Percentiles rank a stretch among this genome's conserved stretches.
Evolutionary conservation across 2,113 vertebrate species (phyloP).

Genomic region (Callocephalon fimbriatum): DNA sequence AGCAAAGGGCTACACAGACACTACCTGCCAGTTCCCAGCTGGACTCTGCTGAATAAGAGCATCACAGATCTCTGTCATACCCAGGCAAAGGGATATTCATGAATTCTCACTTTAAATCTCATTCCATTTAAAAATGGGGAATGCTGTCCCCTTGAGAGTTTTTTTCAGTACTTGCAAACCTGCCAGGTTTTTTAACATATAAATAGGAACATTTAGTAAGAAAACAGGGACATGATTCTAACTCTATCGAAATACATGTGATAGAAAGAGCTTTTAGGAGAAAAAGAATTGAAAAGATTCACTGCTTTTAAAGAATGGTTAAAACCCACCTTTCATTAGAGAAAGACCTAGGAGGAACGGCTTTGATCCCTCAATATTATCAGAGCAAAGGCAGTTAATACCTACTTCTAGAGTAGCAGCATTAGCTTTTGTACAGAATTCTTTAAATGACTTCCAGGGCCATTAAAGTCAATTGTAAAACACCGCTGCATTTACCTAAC

Average conservation of each 20-base stretch:
- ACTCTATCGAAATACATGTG: constrained; percentile 48
- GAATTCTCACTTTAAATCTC: constrained; percentile 60
- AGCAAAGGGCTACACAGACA: background rate
- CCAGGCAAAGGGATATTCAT: constrained; percentile 44
- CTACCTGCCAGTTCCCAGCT: background rate
- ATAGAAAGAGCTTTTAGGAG: constrained; percentile 49
- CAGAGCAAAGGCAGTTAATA: constrained; percentile 47
- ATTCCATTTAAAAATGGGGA: constrained; percentile 53
- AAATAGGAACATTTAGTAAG: constrained; percentile 61
- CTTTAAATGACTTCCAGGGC: constrained; percentile 52
- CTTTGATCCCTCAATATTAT: constrained; percentile 60
- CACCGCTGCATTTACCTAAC: constrained; percentile 10
- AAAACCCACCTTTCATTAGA: constrained; percentile 51
- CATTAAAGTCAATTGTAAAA: constrained; percentile 47
- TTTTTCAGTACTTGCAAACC: constrained; percentile 55
- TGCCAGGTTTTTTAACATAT: constrained; percentile 57
- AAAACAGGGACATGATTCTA: constrained; percentile 60
- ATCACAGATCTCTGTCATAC: constrained; percentile 20
- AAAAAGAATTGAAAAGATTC: constrained; percentile 49
- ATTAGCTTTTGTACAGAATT: constrained; percentile 58
- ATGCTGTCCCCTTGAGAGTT: constrained; percentile 48
- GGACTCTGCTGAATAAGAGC: background rate
- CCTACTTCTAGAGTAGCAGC: constrained; percentile 36
- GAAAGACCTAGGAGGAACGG: constrained; percentile 16
- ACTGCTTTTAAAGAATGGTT: constrained; percentile 28